Evolutionary conservation across 1,140 invertebrate species (phyloP).

Genomic region (Augochlora pura): DNA sequence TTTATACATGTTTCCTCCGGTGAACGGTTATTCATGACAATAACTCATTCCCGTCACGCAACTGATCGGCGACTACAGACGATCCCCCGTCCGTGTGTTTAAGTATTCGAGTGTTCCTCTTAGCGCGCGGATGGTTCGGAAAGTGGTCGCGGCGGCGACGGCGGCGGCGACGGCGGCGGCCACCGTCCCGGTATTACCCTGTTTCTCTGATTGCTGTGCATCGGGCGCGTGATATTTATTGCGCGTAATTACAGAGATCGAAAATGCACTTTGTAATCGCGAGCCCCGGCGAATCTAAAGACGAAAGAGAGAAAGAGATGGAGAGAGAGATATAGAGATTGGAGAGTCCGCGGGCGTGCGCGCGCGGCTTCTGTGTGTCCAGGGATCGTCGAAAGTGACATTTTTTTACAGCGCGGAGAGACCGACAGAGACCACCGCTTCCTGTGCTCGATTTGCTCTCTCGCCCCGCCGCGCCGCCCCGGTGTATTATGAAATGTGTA

Average conservation of each 20-base stretch:
- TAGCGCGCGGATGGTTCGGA: neutral
- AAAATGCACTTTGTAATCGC: neutral
- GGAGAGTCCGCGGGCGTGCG: too few species aligned
- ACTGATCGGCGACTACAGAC: neutral
- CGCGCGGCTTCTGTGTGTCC: neutral
- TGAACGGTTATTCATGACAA: neutral
- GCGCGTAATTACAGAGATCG: constrained; percentile 26
- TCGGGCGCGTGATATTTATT: constrained; percentile 18
- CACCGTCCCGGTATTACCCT: constrained; percentile 24
- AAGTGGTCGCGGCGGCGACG: neutral
- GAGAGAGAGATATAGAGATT: too few species aligned
- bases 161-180: too few species aligned
- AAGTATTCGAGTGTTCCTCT: constrained; percentile 10
- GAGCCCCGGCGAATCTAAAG: neutral
- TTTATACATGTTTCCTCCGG: neutral
- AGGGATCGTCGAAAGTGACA: neutral
- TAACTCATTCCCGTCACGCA: neutral
- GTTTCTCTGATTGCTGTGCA: constrained; percentile 22
- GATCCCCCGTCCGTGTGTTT: neutral
- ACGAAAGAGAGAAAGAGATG: too few species aligned
- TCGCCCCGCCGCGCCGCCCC: neutral
- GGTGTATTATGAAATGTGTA: constrained; percentile 31
- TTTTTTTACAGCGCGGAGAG: neutral
- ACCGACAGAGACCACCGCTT: neutral
- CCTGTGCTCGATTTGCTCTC: too few species aligned